Base-by-base conservation (phyloP, 2,113 vertebrate species). In the Plectropomus leopardus region DNA sequence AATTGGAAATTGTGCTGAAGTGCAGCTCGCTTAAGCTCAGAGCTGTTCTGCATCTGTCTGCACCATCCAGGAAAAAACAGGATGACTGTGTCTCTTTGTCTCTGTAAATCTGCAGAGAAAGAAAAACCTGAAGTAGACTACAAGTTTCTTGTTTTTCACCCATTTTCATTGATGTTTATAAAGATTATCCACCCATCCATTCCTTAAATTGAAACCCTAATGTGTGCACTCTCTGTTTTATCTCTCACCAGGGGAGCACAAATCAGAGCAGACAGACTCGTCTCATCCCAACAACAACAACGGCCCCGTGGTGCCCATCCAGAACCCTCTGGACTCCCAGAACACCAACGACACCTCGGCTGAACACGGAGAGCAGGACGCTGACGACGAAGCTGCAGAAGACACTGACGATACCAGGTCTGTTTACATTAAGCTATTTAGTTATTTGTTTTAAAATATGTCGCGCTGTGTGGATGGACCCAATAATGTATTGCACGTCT, bases 361-460 rank as follows among this genome's bases (percentile, higher is more conserved):
- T 1, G 96, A 97, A 83, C 94, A 96, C 0, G 85, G 89, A 1
- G 97, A 98, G 89, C 97, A 96, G 86, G 98, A 99, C 3, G 97
- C 97, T 0, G 97, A 99, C 0, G 98, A 98, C 0, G 98, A 99
- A 82, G 96, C 94, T 0, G 97, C 96, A 0, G 97, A 98, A 0
- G 98, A 99, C 93, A 99, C 97, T 0, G 98, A 99, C 0, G 98
- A 99, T 85, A 98, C 96, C 10, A 98, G 93, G 93, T 94, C 30
- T 45, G 54, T 48, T 13, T 0, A 17, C 5, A 8, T 42, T 45
- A 6, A 4, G 7, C 24, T 48, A 21, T 23, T 63, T 64, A 6
- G 11, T 55, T 59, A 13, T 9, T 55, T 23, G 3, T 23, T 30
- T 15, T 7, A 23, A 40, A 40, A 40, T 15, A 0, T 36, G 10